phyloP scores from a whole-genome alignment of 2,113 vertebrate species.

The Labeo catla region DNA sequence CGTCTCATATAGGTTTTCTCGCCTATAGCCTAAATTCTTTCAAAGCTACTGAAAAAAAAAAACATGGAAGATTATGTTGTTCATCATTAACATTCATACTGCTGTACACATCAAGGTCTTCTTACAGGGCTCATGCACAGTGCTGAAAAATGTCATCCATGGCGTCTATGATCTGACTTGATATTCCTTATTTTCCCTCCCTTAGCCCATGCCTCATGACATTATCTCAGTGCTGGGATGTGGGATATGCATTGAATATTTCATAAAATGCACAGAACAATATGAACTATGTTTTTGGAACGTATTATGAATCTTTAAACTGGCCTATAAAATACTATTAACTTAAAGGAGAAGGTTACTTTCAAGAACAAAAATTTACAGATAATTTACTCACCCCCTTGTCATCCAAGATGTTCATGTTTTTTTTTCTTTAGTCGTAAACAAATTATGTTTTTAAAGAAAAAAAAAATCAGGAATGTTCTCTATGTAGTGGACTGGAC shows the following conservation, averaged over 20 bases:
- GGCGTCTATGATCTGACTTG: background rate
- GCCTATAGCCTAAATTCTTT: background rate
- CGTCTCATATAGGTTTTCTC: background rate
- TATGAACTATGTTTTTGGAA: background rate
- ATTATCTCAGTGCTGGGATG: background rate
- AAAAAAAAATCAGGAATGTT: too few relatives aligned
- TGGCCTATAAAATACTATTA: background rate
- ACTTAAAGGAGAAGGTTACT: too few relatives aligned
- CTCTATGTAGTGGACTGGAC: too few relatives aligned
- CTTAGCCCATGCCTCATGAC: background rate
- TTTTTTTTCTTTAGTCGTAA: too few relatives aligned
- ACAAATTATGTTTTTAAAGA: too few relatives aligned
- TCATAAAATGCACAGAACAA: background rate
- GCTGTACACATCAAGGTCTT: slow-evolving; percentile 8
- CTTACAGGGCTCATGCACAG: background rate
- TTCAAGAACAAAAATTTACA: too few relatives aligned
- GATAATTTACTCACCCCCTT: too few relatives aligned
- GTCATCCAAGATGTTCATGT: too few relatives aligned
- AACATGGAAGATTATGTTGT: background rate
- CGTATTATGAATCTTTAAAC: background rate
- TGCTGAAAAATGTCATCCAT: background rate
- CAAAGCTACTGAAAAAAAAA: background rate
- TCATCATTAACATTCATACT: slow-evolving; percentile 5
- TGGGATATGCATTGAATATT: background rate
- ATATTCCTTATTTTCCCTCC: background rate